A percentile compares a stretch with the other conserved stretches of the same genome.
Conservation (phyloP, 2,113 vertebrate species). For the Mastomys natalensis region DNA sequence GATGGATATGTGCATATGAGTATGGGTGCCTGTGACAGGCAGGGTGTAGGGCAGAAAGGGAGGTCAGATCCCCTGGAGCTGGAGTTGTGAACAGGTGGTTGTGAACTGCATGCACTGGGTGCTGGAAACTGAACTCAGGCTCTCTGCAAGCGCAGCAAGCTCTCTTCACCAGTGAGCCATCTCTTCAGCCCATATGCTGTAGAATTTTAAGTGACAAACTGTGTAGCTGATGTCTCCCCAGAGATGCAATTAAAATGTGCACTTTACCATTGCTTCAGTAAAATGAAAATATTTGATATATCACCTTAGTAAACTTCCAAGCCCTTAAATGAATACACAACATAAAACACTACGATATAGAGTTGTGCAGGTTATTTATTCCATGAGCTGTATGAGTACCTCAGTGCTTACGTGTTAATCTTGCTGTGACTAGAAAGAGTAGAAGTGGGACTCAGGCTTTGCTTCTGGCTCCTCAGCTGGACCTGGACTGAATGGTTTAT, state of each 20-base stretch:
- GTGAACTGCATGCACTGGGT: neutral
- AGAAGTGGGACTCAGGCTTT: neutral
- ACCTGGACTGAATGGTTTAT: neutral
- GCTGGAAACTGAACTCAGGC: neutral
- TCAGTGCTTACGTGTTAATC: neutral
- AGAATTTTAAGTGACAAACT: constrained; percentile 50
- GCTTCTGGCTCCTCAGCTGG: neutral
- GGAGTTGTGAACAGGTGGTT: neutral
- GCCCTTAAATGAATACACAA: constrained; percentile 8
- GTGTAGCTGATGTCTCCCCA: neutral
- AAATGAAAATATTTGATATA: neutral
- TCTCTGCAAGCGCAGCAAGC: neutral
- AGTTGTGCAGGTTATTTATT: neutral
- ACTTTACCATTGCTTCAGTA: constrained; percentile 38
- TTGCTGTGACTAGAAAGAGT: constrained; percentile 14
- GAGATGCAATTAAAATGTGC: constrained; percentile 5
- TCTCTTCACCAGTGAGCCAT: neutral
- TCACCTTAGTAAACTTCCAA: constrained; percentile 25
- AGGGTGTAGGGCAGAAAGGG: neutral
- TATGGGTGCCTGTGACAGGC: neutral
- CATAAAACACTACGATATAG: constrained; percentile 15
- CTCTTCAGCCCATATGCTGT: neutral
- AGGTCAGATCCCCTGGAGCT: neutral
- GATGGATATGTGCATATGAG: neutral
- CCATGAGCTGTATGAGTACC: neutral